Evolutionary conservation across 2,113 vertebrate genomes (phyloP).

Genomic region (Brachyhypopomus occidentalis): DNA sequence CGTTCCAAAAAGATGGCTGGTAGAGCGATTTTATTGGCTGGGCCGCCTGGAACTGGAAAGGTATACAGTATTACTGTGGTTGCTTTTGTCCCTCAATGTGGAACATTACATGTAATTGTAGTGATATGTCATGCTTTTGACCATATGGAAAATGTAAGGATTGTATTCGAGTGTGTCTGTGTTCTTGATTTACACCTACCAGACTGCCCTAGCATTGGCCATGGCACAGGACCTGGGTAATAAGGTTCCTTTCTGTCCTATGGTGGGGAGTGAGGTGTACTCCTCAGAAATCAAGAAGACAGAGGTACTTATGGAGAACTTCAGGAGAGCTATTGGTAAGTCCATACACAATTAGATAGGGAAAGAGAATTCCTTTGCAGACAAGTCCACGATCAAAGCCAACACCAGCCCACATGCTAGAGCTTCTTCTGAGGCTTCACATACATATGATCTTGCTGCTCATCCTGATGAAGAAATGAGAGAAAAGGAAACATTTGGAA

Average conservation of each 20-base stretch:
- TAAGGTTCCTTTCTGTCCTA: constrained; percentile 98
- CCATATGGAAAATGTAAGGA: neutral
- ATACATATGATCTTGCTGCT: no score
- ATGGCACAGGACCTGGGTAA: constrained; percentile 96
- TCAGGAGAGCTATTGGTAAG: constrained; percentile 96
- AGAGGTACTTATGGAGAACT: constrained; percentile 98
- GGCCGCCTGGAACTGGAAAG: constrained; percentile 98
- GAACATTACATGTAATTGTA: neutral
- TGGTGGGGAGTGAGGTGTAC: constrained; percentile 98
- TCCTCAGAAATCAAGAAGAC: constrained; percentile 99
- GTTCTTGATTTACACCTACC: constrained; percentile 21
- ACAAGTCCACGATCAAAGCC: neutral
- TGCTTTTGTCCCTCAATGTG: neutral
- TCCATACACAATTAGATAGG: constrained; percentile 2
- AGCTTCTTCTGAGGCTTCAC: neutral
- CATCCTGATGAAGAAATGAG: neutral
- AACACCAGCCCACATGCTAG: neutral
- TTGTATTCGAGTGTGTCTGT: constrained; percentile 2
- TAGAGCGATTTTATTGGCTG: constrained; percentile 91
- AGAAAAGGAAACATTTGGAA: neutral
- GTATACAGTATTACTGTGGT: constrained; percentile 62
- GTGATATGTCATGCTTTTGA: neutral
- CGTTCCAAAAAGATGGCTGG: constrained; percentile 98
- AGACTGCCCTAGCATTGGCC: constrained; percentile 95
- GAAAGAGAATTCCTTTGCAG: no score